Evolutionary conservation across 2,797 vertebrate genomes (phyloP), one percentile per base, ranked within the genome.

Genomic region (Ctenochaetus hawaiiensis): DNA sequence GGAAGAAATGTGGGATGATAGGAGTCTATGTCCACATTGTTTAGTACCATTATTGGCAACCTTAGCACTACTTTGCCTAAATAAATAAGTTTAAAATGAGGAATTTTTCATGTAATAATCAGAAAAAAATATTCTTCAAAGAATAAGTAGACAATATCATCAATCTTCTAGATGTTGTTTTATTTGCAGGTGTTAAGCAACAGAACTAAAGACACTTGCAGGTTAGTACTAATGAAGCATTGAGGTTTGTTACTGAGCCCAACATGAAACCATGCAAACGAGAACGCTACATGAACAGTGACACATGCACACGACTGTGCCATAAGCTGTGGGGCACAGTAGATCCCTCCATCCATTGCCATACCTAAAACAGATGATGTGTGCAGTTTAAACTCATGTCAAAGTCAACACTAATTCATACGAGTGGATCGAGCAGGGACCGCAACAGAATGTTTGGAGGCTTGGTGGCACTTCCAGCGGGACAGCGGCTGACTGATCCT

Each of bases 401-500:
- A 83, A 81, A 58, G 41, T 69, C 58, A 77, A 48, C 52, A 43
- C 1, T 59, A 41, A 83, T 77, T 61, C 18, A 65, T 74, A 47
- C 60, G 76, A 77, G 39, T 74, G 61, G 51, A 62, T 39, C 17
- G 26, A 76, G 44, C 22, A 58, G 60, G 56, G 66, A 47, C 39
- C 63, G 49, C 61, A 65, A 57, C 54, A 75, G 62, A 66, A 62
- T 39, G 72, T 71, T 62, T 76, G 66, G 60, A 41, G 63, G 58
- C 72, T 59, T 51, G 57, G 75, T 79, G 84, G 76, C 71, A 83
- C 72, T 61, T 79, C 52, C 68, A 82, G 77, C 34, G 30, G 72
- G 82, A 72, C 77, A 76, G 70, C 77, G 75, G 85, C 82, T 75
- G 71, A 82, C 39, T 54, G 78, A 58, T 74, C 53, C 76, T 62